Evolutionary conservation across 2,113 vertebrate species (phyloP), one percentile per base, ranked within the genome.

Genomic region (Anguilla rostrata): DNA sequence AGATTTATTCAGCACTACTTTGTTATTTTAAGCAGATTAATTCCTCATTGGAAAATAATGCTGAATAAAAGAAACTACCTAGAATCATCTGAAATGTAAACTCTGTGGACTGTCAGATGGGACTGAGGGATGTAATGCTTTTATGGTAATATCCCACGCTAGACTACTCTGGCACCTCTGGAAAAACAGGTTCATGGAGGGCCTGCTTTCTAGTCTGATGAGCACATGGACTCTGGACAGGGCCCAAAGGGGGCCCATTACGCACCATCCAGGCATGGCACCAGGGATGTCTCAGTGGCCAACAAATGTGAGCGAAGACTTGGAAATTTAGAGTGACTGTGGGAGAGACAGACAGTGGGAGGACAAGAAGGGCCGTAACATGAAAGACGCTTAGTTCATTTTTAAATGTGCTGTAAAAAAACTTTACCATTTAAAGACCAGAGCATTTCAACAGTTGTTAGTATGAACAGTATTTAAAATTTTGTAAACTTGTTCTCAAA

Each of bases 41-140:
- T 75, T 12, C 71, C 11, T 75, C 26, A 12, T 75, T 11, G n/a
- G 26, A 75, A 75, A 75, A 75, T 2, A 66, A 66, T 66, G 60
- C 60, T 66, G 60, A 66, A 66, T 66, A 66, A 39, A 39, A 43
- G 39, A 81, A 53, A 53, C 12, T 2, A 81, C 78, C 3, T 39
- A 22, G 18, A 82, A 29, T 43, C 29, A 80, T 81, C 29, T 88
- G 79, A 85, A 89, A 79, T 0, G 14, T 89, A 75, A 66, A 84
- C 71, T 85, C 86, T 91, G 34, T 34, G 83, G 90, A 89, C 78
- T 87, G 53, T 39, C 46, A 56, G 53, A 40, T 39, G 26, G 49
- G 53, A 85, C 84, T 29, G 40, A 86, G 75, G 92, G 91, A 93
- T 91, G 90, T 93, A 89, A 93, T 92, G 88, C 85, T 92, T 90